These are phyloP conservation scores for Saguinus imperator DNA, from an alignment of 2,113 vertebrate species.

Conservation along the genomic window DNA sequence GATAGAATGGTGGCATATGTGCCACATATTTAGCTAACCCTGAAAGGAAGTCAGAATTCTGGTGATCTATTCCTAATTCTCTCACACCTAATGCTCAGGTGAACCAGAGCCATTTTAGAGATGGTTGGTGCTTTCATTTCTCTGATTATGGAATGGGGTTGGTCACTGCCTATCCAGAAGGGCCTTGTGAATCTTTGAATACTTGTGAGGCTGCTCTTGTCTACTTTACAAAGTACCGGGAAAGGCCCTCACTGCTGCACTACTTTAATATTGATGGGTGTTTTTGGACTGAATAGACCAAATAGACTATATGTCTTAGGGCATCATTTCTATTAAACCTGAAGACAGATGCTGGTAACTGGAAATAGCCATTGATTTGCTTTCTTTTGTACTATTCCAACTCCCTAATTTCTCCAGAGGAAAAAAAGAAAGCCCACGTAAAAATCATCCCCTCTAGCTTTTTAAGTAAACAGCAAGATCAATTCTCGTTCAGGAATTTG, in stretches of 20 bases:
- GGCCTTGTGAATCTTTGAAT: background rate
- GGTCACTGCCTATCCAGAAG: background rate
- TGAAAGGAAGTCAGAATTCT: conserved; percentile 15
- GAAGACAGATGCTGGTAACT: conserved; percentile 72
- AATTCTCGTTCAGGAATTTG: conserved; percentile 67
- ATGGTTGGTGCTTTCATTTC: background rate
- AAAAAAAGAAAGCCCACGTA: conserved; percentile 45
- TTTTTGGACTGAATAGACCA: conserved; percentile 22
- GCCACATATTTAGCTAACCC: background rate
- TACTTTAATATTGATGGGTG: conserved; percentile 30
- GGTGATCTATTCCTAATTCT: background rate
- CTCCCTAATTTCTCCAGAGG: conserved; percentile 68
- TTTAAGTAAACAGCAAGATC: conserved; percentile 64
- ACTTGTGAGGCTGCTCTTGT: background rate
- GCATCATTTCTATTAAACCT: conserved; percentile 72
- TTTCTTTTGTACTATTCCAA: conserved; percentile 60
- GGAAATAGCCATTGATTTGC: conserved; percentile 77
- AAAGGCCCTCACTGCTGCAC: background rate
- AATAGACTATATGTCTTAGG: conserved; percentile 48
- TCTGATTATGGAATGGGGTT: background rate
- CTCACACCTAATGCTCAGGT: background rate
- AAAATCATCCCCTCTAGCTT: conserved; percentile 57
- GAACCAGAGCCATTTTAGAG: background rate
- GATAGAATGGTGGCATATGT: background rate
- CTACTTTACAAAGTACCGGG: conserved; percentile 9